Evolutionary conservation across 1,140 invertebrate genomes (phyloP).

Genomic region (silkworm (Bombyx mori)): ASM3026992v2 NC_085115.1:6076001-6076500

Average conservation of each 20-base stretch:
- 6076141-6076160: no score
- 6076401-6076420: constrained; percentile 46
- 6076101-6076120: no score
- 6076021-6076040: no score
- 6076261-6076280: constrained; percentile 4
- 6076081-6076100: no score
- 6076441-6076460: constrained; percentile 54
- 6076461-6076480: constrained; percentile 36
- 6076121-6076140: no score
- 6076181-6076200: no score
- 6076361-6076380: constrained; percentile 44
- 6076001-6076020: no score
- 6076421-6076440: constrained; percentile 44
- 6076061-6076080: no score
- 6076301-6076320: constrained; percentile 36
- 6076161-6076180: no score
- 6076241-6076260: not conserved
- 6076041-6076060: no score
- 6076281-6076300: constrained; percentile 18
- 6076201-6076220: no score
- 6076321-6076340: constrained; percentile 39
- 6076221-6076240: no score
- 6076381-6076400: constrained; percentile 47
- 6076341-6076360: constrained; percentile 27
- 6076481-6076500: constrained; percentile 32